A percentile compares a stretch with the other conserved stretches of the same genome.
Evolutionary conservation across 2,888 invertebrate species (phyloP).

Genomic region (Philereme transversata): DNA sequence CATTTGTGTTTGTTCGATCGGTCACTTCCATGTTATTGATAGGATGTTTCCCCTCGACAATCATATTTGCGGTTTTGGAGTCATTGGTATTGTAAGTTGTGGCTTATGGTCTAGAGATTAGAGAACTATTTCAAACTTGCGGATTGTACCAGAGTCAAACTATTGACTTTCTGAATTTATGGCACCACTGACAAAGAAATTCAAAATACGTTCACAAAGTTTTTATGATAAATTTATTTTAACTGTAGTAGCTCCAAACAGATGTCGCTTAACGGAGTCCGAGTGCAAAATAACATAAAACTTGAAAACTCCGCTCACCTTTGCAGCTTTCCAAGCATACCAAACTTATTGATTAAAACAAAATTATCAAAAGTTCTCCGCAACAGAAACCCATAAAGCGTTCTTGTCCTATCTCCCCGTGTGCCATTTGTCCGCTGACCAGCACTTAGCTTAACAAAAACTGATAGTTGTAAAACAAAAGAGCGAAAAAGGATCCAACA

Average conservation of each 20-base stretch:
- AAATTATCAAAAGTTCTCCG: conserved; percentile 44
- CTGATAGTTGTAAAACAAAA: conserved; percentile 82
- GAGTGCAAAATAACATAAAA: conserved; percentile 27
- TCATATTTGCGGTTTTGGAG: conserved; percentile 49
- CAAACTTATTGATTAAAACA: conserved; percentile 44
- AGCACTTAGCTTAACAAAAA: conserved; percentile 83
- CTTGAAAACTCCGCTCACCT: not conserved
- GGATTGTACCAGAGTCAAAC: too few species aligned
- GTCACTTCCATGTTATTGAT: conserved; percentile 81
- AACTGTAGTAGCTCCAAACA: conserved; percentile 1
- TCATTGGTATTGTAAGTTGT: conserved; percentile 53
- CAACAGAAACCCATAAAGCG: conserved; percentile 59
- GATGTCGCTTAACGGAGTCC: conserved; percentile 31
- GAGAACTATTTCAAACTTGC: conserved; percentile 10
- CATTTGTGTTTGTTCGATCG: conserved; percentile 82
- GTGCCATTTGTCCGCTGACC: conserved; percentile 78
- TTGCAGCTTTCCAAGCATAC: conserved; percentile 29
- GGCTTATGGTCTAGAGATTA: conserved; percentile 25
- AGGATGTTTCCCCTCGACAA: conserved; percentile 67
- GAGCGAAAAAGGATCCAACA: conserved; percentile 74
- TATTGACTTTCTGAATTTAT: too few species aligned
- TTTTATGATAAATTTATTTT: not conserved
- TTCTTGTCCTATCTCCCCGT: conserved; percentile 64
- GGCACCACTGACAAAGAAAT: too few species aligned
- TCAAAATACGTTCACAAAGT: too few species aligned